Evolutionary conservation across 2,888 invertebrate genomes (phyloP).

Genomic region (Cerceris rybyensis): DNA sequence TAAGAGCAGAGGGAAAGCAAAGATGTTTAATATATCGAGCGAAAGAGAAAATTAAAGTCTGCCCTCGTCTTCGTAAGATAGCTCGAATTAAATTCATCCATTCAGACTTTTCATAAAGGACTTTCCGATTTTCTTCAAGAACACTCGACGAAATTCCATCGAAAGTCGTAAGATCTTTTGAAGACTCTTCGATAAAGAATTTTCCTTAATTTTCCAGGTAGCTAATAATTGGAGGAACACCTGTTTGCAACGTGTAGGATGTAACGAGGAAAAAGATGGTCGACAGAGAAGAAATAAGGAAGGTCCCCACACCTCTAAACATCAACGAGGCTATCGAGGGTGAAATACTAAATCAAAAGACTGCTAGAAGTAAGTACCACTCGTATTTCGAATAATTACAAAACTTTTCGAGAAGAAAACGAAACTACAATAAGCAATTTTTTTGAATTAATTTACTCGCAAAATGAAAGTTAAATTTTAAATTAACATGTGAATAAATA

Average conservation of each 20-base stretch:
- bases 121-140: background rate
- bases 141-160: background rate
- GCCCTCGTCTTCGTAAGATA: background rate
- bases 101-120: background rate
- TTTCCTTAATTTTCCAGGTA: background rate
- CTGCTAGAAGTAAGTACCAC: conserved; percentile 74
- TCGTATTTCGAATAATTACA: conserved; percentile 3
- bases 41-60: background rate
- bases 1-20: background rate
- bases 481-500: no score
- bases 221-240: conserved; percentile 27
- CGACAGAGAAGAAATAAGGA: conserved; percentile 69
- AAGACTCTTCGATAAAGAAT: background rate
- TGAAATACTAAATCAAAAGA: conserved; percentile 75
- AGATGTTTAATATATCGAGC: conserved; percentile 3
- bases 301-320: conserved; percentile 71
- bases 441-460: no score
- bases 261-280: conserved; percentile 62
- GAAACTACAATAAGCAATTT: no score
- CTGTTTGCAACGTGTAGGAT: conserved; percentile 10
- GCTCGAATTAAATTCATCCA: background rate
- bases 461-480: no score
- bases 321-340: conserved; percentile 73
- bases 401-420: no score
- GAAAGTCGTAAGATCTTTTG: background rate